Base-by-base conservation (phyloP, 1,140 invertebrate genomes). In the Helicorthomorpha holstii region DNA sequence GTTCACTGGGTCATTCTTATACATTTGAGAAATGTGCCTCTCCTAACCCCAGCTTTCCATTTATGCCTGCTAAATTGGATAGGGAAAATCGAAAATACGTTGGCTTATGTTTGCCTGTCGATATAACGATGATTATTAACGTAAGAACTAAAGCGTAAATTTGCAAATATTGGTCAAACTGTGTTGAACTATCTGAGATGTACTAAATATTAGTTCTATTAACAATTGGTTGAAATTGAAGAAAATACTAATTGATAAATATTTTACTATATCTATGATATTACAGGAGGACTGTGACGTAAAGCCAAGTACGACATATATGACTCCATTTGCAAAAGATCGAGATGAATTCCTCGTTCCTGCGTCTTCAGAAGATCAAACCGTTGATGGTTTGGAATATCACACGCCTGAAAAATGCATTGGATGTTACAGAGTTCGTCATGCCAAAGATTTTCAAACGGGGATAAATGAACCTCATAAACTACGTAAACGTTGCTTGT, bases 61-160 rank as follows among this genome's bases (percentile, higher is more conserved):
- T 12, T 41, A 12, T 12, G 38, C 38, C 12, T n/a, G n/a, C 3
- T 44, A 19, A 2, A 10, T 44, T 22, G 12, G 44, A 46, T 22
- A 22, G 19, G 21, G 25, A 46, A 34, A 16, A 34, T 7, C 7
- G 7, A 7, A 7, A 16, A 7, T 34, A 34, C 29, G 29, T 34
- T 34, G 53, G 53, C 1, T n/a, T 54, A 2, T 55, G 62, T 26
- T 51, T 69, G n/a, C 66, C 66, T 43, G 61, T 69, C 2, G 64
- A 69, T 54, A 61, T 65, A 45, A 60, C 59, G 44, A 64, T 67
- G 64, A 60, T 69, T 19, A 67, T 67, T 60, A 60, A 64, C 58
- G 66, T 68, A 54, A 51, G 22, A 16, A 21, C n/a, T 7, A 50
- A 50, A 10, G 14, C 42, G 3, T 38, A 7, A 27, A 24, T 14